Percentiles rank a stretch among this genome's conserved stretches.
These are phyloP conservation scores for Mastomys coucha DNA, from an alignment of 2,113 vertebrate genomes.

Conservation along the genomic window DNA sequence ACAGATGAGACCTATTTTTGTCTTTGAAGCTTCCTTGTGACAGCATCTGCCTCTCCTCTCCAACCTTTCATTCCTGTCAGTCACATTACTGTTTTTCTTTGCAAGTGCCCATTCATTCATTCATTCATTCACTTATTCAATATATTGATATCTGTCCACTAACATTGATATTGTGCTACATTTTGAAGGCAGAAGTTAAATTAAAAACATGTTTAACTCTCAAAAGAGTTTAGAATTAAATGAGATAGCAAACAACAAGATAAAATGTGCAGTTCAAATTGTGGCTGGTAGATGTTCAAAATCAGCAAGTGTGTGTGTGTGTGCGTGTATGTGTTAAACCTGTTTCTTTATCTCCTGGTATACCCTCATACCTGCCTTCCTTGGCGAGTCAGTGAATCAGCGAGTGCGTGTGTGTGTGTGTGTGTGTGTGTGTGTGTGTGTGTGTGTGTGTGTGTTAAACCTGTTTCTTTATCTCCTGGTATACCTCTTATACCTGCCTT, in stretches of 20 bases:
- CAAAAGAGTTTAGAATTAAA: slow-evolving; percentile 23
- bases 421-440: not conserved
- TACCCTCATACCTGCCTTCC: not conserved
- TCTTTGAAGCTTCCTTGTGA: not conserved
- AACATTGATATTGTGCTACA: not conserved
- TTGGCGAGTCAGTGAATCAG: no score
- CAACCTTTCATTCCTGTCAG: not conserved
- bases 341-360: not conserved
- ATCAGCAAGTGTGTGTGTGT: not conserved
- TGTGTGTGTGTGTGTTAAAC: slow-evolving; percentile 20
- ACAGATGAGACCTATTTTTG: not conserved
- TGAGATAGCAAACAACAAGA: not conserved
- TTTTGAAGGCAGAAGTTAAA: not conserved
- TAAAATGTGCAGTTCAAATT: slow-evolving; percentile 4
- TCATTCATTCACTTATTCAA: not conserved
- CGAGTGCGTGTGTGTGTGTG: no score
- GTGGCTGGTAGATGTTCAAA: not conserved
- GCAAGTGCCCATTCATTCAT: not conserved
- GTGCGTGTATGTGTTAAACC: slow-evolving; percentile 21
- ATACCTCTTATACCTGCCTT: not conserved
- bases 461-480: not conserved
- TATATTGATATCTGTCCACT: not conserved
- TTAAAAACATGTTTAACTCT: not conserved
- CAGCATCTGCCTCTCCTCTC: not conserved
- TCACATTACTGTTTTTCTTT: not conserved